Conservation (phyloP, 2,888 invertebrate species). For the Nomada ferruginata region DNA sequence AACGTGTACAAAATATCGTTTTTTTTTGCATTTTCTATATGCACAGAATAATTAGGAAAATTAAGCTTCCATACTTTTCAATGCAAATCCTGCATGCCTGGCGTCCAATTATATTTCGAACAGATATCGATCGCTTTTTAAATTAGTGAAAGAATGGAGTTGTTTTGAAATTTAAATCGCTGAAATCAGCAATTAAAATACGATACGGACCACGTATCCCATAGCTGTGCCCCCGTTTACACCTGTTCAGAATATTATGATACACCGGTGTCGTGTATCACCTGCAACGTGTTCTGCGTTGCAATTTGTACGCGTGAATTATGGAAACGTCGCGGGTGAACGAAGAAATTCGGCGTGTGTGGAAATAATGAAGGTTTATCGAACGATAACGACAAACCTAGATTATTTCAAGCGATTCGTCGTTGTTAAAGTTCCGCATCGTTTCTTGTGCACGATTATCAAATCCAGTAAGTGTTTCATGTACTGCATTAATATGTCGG, state of each 20-base stretch:
- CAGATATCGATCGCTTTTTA: not conserved
- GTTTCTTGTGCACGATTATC: not conserved
- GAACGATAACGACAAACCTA: not conserved
- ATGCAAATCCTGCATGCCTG: not conserved
- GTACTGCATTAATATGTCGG: no score
- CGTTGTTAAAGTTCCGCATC: not conserved
- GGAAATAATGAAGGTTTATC: not conserved
- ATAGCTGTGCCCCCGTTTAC: conserved; percentile 16
- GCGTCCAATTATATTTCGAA: not conserved
- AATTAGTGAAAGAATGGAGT: not conserved
- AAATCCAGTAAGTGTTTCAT: not conserved
- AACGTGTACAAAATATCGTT: no score
- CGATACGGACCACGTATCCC: not conserved
- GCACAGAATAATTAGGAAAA: no score
- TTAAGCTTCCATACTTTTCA: no score
- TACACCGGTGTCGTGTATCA: conserved; percentile 12
- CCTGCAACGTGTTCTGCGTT: not conserved
- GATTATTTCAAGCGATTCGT: not conserved
- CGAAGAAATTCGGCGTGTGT: not conserved
- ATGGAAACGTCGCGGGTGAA: not conserved
- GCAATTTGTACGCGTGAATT: not conserved
- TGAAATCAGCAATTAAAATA: conserved; percentile 38
- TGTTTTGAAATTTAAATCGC: conserved; percentile 27
- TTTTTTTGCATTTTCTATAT: no score
- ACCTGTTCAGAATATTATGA: conserved; percentile 30